Evolutionary conservation across 1,140 invertebrate species (phyloP).

Genomic region (Bombus vancouverensis): DNA sequence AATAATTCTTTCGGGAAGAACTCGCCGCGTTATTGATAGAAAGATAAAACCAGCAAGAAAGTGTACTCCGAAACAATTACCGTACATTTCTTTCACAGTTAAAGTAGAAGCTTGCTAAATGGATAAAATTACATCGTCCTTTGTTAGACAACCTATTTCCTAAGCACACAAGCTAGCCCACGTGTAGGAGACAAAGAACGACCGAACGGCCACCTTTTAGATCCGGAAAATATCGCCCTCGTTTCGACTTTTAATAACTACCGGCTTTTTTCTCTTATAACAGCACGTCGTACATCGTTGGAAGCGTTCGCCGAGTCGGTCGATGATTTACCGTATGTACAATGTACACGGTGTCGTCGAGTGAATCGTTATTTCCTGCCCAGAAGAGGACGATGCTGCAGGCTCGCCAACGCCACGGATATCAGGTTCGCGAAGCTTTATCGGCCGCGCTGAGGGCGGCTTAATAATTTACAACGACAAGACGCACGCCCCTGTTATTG

Average conservation of each 20-base stretch:
- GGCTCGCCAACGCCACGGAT: constrained; percentile 25
- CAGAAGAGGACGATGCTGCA: neutral
- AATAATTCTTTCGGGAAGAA: too few species aligned
- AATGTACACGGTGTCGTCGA: constrained; percentile 40
- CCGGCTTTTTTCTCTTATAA: neutral
- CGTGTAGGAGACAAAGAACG: neutral
- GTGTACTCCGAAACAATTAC: too few species aligned
- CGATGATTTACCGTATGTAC: constrained; percentile 55
- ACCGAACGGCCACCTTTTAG: neutral
- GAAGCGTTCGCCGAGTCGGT: neutral
- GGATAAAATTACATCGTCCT: neutral
- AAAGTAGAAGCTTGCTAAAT: neutral
- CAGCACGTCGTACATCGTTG: neutral
- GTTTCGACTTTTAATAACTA: constrained; percentile 1
- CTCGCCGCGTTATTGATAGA: too few species aligned
- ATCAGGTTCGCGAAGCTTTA: constrained; percentile 55
- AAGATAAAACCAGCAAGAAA: too few species aligned
- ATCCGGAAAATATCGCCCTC: neutral
- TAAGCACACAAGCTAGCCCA: too few species aligned
- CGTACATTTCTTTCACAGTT: too few species aligned
- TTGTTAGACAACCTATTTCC: neutral
- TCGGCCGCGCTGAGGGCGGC: constrained; percentile 45
- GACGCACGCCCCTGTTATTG: constrained; percentile 74
- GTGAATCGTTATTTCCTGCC: constrained; percentile 60
- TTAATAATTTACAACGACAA: constrained; percentile 79